Conservation (phyloP, 2,888 invertebrate genomes). For the Euplagia quadripunctaria region DNA sequence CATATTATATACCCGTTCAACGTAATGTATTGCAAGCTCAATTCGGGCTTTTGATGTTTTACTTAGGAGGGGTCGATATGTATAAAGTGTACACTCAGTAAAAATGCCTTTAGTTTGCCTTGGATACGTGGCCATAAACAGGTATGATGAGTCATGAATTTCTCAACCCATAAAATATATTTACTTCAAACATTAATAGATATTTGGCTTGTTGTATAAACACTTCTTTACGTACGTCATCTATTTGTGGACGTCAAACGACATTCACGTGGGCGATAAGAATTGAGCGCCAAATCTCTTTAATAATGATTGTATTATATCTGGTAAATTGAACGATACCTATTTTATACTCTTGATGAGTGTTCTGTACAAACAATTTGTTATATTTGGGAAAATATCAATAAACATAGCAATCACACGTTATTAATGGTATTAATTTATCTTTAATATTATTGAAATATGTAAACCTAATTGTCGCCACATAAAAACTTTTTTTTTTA, state of each 20-base stretch:
- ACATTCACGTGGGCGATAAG: slow-evolving; percentile 18
- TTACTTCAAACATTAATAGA: slow-evolving; percentile 7
- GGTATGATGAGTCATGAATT: not conserved
- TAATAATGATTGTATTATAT: slow-evolving; percentile 18
- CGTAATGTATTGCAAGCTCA: not conserved
- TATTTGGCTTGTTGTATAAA: slow-evolving; percentile 17
- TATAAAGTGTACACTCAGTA: no score
- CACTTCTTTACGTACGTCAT: slow-evolving; percentile 12
- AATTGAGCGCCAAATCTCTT: slow-evolving; percentile 23
- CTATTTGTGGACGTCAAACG: slow-evolving; percentile 15
- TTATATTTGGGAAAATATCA: not conserved
- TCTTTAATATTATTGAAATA: no score
- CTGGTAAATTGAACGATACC: slow-evolving; percentile 9
- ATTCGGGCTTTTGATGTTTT: not conserved
- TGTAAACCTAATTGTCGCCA: no score
- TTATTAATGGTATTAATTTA: no score
- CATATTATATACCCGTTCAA: no score
- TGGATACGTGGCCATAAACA: not conserved
- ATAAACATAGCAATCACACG: not conserved
- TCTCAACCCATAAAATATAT: not conserved
- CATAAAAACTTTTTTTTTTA: no score
- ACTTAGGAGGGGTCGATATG: not conserved
- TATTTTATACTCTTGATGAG: slow-evolving; percentile 14
- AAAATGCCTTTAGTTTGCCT: no score
- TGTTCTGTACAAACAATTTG: slow-evolving; percentile 10